These are phyloP conservation scores for Eledona agricola DNA, from an alignment of 2,888 invertebrate species.

Conservation along the genomic window DNA sequence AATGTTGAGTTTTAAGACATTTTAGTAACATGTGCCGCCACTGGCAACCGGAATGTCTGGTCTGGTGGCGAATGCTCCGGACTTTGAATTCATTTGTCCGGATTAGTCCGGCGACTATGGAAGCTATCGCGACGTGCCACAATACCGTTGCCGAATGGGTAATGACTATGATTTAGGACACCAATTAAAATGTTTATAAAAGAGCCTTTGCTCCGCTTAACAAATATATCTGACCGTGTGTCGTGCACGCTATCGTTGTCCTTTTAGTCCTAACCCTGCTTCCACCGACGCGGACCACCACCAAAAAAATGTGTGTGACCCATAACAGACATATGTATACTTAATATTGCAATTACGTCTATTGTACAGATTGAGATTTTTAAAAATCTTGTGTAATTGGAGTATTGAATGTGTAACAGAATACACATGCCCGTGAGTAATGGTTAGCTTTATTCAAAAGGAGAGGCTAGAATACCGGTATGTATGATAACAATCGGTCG, in stretches of 20 bases:
- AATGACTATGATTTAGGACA: slow-evolving; percentile 61
- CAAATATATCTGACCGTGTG: slow-evolving; percentile 43
- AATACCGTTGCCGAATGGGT: slow-evolving; percentile 50
- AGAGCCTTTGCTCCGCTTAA: slow-evolving; percentile 44
- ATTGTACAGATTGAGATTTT: too few relatives aligned
- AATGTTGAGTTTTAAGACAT: too few relatives aligned
- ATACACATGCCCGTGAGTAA: too few relatives aligned
- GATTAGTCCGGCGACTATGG: slow-evolving; percentile 18
- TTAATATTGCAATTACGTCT: too few relatives aligned
- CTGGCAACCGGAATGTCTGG: slow-evolving; percentile 30
- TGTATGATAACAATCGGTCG: too few relatives aligned
- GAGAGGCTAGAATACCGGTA: too few relatives aligned
- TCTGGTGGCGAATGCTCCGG: slow-evolving; percentile 20
- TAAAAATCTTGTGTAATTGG: too few relatives aligned
- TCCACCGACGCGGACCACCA: slow-evolving; percentile 13
- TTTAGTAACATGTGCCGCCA: slow-evolving; percentile 28
- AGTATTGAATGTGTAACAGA: too few relatives aligned
- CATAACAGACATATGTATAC: too few relatives aligned
- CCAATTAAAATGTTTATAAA: slow-evolving; percentile 62
- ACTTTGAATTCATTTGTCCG: slow-evolving; percentile 34
- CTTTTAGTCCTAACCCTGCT: slow-evolving; percentile 24
- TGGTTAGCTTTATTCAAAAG: too few relatives aligned
- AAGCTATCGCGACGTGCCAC: slow-evolving; percentile 39
- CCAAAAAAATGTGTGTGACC: slow-evolving; percentile 4
- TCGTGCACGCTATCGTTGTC: slow-evolving; percentile 40